Base-by-base conservation (phyloP, 2,888 invertebrate genomes). In the Leuctra nigra region DNA sequence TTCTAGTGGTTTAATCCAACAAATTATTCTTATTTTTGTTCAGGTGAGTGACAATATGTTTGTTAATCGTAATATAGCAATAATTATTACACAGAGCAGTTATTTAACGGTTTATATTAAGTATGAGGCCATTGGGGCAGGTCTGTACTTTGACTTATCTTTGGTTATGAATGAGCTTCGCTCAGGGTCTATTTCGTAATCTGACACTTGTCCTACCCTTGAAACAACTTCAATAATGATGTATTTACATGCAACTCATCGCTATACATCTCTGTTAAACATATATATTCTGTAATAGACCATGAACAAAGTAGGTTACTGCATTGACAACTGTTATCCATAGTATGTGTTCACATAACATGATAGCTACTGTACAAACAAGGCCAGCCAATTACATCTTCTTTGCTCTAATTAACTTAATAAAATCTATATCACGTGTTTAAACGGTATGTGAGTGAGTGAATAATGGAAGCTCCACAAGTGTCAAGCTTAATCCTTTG, bases 91-190 rank as follows among this genome's bases (percentile, higher is more conserved):
- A 16, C 7, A 14, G 11, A 16, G 39, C 18, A 7, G 4, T 18
- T 23, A 22, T 18, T 7, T 23, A 46, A n/a, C 18, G 11, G 3
- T 4, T n/a, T 38, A 24, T 48, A n/a, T 29, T 16, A 48, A n/a
- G 48, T n/a, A 13, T 48, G 16, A 33, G 25, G 29, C 14, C 29
- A 48, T 18, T 33, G 22, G 50, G 50, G 50, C 50, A 50, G 33
- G 50, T 50, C 50, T 35, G 20, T 33, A 18, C 33, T 35, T 18
- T 50, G 50, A 46, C 29, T 52, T 57, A 44, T 57, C 56, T 57
- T 57, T 57, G 57, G 57, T 57, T 57, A 57, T 57, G 53, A 33
- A 50, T 22, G 14, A 35, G 25, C 13, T 47, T 47, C 39, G 50
- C 50, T 50, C 50, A 50, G 50, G 50, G 50, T 35, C 50, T 16